Conservation (phyloP, 2,888 invertebrate genomes). For the Cephalotes varians region DNA sequence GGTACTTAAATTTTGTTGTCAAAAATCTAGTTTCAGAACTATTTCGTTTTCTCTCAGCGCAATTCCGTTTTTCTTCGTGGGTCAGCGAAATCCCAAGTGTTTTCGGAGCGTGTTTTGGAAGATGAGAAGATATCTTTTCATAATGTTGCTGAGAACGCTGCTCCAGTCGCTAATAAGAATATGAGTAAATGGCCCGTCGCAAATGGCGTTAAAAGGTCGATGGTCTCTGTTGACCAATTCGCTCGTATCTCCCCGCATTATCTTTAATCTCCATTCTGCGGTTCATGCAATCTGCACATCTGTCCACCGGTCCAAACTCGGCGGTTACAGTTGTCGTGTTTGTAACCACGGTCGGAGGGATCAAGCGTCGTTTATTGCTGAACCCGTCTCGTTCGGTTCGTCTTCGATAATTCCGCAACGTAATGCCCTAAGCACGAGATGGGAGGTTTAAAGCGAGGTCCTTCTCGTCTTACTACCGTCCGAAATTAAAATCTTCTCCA, state of each 20-base stretch:
- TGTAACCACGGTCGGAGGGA: background rate
- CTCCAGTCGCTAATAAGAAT: conserved; percentile 20
- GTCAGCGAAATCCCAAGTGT: background rate
- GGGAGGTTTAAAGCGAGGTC: background rate
- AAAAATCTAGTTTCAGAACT: too few relatives aligned
- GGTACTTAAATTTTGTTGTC: too few relatives aligned
- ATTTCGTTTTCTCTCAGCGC: too few relatives aligned
- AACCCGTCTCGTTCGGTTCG: background rate
- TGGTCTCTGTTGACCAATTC: conserved; percentile 62
- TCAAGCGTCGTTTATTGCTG: conserved; percentile 27
- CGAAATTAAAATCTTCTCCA: conserved; percentile 13
- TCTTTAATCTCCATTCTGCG: conserved; percentile 64
- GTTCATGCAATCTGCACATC: conserved; percentile 61
- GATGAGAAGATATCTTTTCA: background rate
- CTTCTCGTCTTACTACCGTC: background rate
- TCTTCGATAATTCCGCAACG: conserved; percentile 49
- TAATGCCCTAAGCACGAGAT: background rate
- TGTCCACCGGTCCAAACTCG: conserved; percentile 52
- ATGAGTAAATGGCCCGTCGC: conserved; percentile 55
- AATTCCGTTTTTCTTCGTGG: background rate
- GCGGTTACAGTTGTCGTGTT: conserved; percentile 47
- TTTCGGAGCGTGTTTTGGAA: background rate
- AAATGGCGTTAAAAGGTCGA: conserved; percentile 58
- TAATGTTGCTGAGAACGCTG: background rate
- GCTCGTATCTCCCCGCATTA: conserved; percentile 65